Conservation (phyloP, 2,113 vertebrate genomes). For the Sebastes fasciatus region DNA sequence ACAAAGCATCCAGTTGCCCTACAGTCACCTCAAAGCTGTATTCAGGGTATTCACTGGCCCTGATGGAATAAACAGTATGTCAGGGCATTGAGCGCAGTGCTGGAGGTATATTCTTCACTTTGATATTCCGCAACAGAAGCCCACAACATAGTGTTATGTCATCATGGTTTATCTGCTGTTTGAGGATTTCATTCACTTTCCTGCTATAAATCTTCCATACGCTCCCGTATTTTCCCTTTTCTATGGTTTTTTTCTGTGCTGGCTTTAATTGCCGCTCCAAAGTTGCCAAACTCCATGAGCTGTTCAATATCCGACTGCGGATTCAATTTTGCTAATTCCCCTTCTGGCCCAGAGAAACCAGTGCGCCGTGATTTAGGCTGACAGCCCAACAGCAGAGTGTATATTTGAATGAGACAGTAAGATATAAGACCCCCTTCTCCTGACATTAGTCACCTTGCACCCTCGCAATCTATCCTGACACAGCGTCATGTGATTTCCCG, state of each 20-base stretch:
- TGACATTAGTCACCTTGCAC: constrained; percentile 70
- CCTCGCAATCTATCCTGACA: constrained; percentile 58
- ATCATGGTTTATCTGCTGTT: constrained; percentile 21
- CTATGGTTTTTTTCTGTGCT: background rate
- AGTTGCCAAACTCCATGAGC: constrained; percentile 40
- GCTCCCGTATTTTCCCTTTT: constrained; percentile 21
- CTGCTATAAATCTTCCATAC: constrained; percentile 22
- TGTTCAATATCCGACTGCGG: constrained; percentile 54
- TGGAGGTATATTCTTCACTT: constrained; percentile 29
- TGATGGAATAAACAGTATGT: constrained; percentile 35
- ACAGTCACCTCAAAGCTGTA: constrained; percentile 36
- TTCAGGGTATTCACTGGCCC: constrained; percentile 38
- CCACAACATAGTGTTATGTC: constrained; percentile 11
- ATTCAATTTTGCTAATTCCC: constrained; percentile 81
- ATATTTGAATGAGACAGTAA: constrained; percentile 75
- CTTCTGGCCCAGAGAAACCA: constrained; percentile 75
- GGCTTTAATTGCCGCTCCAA: constrained; percentile 48
- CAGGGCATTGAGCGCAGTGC: constrained; percentile 8
- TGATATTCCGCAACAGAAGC: constrained; percentile 33
- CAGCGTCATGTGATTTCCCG: constrained; percentile 40
- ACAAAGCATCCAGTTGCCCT: background rate
- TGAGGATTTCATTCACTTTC: constrained; percentile 21
- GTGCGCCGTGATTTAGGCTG: constrained; percentile 67
- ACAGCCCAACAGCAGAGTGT: constrained; percentile 68
- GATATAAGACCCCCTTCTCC: constrained; percentile 62